Conservation (phyloP, 2,797 vertebrate genomes). For the Fratercula arctica region DNA sequence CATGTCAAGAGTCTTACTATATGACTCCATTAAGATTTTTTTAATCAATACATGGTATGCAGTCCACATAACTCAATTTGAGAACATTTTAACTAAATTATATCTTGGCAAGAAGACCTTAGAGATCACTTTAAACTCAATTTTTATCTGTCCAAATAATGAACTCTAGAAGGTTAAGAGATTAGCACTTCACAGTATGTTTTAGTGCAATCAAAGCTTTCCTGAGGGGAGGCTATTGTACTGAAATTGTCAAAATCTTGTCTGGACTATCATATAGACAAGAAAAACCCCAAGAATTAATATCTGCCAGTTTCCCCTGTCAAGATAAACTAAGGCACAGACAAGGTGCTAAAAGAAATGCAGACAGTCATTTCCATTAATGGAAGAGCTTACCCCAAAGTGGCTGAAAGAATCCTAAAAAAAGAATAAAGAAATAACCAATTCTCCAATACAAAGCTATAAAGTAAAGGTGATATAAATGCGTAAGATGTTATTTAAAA, state of each 20-base stretch:
- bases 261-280: conserved; percentile 12
- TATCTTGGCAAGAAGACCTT: neutral
- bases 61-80: conserved; percentile 28
- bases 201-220: conserved; percentile 15
- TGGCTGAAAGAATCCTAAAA: neutral
- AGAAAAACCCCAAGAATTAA: neutral
- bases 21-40: conserved; percentile 5
- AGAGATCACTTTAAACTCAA: conserved; percentile 26
- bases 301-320: neutral
- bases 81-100: conserved; percentile 34
- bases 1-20: neutral
- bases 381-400: neutral
- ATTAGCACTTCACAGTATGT: neutral
- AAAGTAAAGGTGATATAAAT: neutral
- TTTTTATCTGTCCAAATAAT: conserved; percentile 53
- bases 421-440: neutral
- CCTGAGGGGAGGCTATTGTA: neutral
- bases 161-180: conserved; percentile 31
- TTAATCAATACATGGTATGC: conserved; percentile 17
- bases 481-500: neutral
- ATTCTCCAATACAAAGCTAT: neutral
- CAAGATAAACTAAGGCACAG: neutral
- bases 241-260: neutral
- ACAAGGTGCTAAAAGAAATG: neutral
- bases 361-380: neutral